Percentiles rank a stretch among this genome's conserved stretches.
phyloP scores from a whole-genome alignment of 2,113 vertebrate species.

The Sorex araneus region DNA sequence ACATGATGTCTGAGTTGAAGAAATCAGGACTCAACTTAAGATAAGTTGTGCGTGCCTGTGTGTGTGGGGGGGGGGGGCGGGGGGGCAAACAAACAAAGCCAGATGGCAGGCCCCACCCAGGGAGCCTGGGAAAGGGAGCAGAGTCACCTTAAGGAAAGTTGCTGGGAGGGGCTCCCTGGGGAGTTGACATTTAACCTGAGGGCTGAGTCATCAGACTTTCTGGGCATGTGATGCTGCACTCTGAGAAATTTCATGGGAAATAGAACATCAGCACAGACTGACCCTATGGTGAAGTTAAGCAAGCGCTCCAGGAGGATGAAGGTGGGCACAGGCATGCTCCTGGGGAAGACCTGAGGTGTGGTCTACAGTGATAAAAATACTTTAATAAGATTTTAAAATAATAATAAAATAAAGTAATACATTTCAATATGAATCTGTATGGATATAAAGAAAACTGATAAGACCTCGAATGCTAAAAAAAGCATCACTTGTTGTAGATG shows the following conservation, averaged over 20 bases:
- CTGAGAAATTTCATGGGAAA: slow-evolving; percentile 9
- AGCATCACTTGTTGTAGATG: too few species aligned
- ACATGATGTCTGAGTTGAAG: neutral
- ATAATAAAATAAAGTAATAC: too few species aligned
- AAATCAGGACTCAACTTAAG: neutral
- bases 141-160: slow-evolving; percentile 15
- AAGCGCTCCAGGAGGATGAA: neutral
- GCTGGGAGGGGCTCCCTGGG: neutral
- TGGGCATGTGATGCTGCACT: neutral
- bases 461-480: too few species aligned
- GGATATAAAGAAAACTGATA: too few species aligned
- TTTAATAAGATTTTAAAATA: too few species aligned
- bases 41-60: neutral
- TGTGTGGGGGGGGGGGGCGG: too few species aligned
- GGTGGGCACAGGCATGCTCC: neutral
- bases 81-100: neutral
- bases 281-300: too few species aligned
- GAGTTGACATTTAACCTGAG: slow-evolving; percentile 7
- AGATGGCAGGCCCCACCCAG: neutral
- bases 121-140: neutral
- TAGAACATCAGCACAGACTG: neutral
- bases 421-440: too few species aligned
- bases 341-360: neutral
- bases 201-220: slow-evolving; percentile 38
- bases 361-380: too few species aligned